Evolutionary conservation across 2,113 vertebrate genomes (phyloP).

Genomic region (Abramis brama): DNA sequence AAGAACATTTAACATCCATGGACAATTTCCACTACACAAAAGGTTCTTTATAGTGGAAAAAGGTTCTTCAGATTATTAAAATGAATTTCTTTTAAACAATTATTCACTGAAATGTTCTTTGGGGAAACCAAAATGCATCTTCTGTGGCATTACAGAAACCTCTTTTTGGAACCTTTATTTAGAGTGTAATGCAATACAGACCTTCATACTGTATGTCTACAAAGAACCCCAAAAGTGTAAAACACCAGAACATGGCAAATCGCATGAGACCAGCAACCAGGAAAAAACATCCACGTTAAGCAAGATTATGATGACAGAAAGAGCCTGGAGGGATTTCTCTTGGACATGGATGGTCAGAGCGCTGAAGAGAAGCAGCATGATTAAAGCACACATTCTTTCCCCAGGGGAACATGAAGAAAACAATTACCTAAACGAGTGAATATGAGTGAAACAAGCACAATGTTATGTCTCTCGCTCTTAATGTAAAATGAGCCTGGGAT

Average conservation of each 20-base stretch:
- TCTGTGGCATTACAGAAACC: no score
- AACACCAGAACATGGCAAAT: neutral
- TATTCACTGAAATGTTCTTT: no score
- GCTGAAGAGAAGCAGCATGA: neutral
- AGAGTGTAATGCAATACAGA: neutral
- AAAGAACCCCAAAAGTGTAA: neutral
- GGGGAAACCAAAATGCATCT: no score
- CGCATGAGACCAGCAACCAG: neutral
- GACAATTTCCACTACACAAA: no score
- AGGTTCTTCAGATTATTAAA: no score
- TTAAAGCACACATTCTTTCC: conserved; percentile 1
- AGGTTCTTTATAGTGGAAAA: no score
- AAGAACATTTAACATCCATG: no score
- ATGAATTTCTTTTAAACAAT: no score
- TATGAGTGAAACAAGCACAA: neutral
- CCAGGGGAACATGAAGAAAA: neutral
- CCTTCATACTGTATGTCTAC: neutral
- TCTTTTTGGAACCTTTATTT: no score
- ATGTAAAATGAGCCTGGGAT: neutral
- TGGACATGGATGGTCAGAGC: neutral
- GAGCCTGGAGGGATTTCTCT: conserved; percentile 11
- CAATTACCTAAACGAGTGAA: conserved; percentile 1
- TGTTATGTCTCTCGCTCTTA: neutral
- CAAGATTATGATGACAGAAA: conserved; percentile 8
- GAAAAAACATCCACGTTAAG: neutral